phyloP scores from a whole-genome alignment of 2,888 invertebrate genomes.

The Aphidoletes aphidimyza region DNA sequence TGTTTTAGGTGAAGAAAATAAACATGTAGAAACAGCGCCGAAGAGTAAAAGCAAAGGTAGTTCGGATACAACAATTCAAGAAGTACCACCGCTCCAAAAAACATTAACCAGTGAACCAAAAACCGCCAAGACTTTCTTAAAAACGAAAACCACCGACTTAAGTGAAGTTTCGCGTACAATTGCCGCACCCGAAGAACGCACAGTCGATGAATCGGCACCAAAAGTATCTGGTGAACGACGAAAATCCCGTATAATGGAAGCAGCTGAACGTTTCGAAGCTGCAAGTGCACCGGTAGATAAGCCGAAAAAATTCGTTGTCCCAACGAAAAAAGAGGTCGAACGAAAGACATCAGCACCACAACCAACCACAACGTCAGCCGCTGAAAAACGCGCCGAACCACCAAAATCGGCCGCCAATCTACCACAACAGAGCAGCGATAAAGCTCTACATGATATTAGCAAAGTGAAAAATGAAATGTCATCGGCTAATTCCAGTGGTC shows the following conservation, averaged over 20 bases:
- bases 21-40: neutral
- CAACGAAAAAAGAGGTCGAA: conserved; percentile 86
- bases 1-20: neutral
- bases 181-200: conserved; percentile 60
- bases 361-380: conserved; percentile 62
- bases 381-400: neutral
- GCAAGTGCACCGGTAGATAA: conserved; percentile 66
- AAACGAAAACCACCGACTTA: conserved; percentile 56
- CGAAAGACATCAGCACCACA: conserved; percentile 76
- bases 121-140: conserved; percentile 59
- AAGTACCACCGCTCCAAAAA: neutral
- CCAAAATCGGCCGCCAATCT: conserved; percentile 58
- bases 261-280: conserved; percentile 76
- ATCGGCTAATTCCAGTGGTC: conserved; percentile 63
- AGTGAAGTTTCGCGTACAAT: neutral
- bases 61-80: conserved; percentile 1
- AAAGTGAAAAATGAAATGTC: conserved; percentile 60
- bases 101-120: conserved; percentile 59
- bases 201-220: conserved; percentile 66
- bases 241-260: conserved; percentile 76
- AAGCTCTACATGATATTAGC: conserved; percentile 57
- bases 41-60: neutral
- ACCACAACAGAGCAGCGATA: conserved; percentile 54
- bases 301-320: conserved; percentile 83
- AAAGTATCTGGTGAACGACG: conserved; percentile 70